A percentile compares a stretch with the other conserved stretches of the same genome.
These are phyloP conservation scores for Vireo griseus DNA, from an alignment of 2,797 vertebrate genomes.

Conservation along the genomic window DNA sequence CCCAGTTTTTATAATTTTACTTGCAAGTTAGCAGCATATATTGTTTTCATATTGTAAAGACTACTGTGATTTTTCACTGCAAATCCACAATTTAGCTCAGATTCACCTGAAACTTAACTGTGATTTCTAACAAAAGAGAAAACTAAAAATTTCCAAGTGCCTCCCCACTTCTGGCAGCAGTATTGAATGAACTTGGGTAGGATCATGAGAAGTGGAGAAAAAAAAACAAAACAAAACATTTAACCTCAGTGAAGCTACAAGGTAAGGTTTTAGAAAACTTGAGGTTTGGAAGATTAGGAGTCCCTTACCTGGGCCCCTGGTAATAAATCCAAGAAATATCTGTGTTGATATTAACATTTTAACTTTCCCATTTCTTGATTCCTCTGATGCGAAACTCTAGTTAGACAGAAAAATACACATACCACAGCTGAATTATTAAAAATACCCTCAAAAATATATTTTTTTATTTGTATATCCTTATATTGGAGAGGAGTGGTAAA, in stretches of 20 bases:
- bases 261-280: not conserved
- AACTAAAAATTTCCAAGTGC: not conserved
- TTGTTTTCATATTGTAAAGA: not conserved
- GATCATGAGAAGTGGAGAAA: accelerated
- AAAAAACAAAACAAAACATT: not conserved
- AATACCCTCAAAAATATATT: not conserved
- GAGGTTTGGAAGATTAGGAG: not conserved
- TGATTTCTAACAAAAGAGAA: not conserved
- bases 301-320: not conserved
- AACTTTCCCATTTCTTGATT: not conserved
- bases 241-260: not conserved
- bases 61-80: not conserved
- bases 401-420: not conserved
- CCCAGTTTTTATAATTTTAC: not conserved
- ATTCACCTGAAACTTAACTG: not conserved
- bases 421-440: not conserved
- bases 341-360: not conserved
- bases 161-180: not conserved
- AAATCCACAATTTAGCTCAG: not conserved
- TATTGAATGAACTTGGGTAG: not conserved
- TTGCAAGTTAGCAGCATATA: not conserved
- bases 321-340: not conserved
- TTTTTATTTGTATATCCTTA: not conserved
- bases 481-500: not conserved
- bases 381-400: not conserved